phyloP scores from a whole-genome alignment of 2,888 invertebrate species.

The Acrobasis suavella region DNA sequence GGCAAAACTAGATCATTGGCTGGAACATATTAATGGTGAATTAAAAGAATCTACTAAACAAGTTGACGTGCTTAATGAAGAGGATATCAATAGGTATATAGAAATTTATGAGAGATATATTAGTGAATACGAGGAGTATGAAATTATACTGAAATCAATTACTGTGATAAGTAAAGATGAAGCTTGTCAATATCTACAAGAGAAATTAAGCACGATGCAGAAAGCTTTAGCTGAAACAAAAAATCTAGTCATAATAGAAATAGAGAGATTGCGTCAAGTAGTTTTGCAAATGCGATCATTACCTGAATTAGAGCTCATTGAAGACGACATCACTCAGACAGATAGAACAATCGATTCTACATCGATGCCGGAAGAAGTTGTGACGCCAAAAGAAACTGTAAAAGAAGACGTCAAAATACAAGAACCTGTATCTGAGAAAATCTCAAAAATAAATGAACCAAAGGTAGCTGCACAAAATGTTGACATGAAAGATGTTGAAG shows the following conservation, averaged over 20 bases:
- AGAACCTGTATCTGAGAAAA: constrained; percentile 39
- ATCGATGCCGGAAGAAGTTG: constrained; percentile 88
- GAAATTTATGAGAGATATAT: constrained; percentile 75
- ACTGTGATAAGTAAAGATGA: constrained; percentile 71
- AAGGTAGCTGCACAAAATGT: constrained; percentile 43
- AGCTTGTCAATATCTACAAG: constrained; percentile 78
- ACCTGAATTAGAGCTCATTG: constrained; percentile 57
- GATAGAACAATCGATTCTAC: constrained; percentile 86
- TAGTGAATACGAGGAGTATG: constrained; percentile 73
- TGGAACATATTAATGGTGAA: constrained; percentile 73
- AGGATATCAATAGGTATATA: constrained; percentile 70
- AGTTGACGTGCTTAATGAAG: constrained; percentile 61
- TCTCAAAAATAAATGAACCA: constrained; percentile 45
- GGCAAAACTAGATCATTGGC: constrained; percentile 74
- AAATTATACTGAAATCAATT: constrained; percentile 68
- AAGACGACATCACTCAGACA: constrained; percentile 79
- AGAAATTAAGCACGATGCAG: constrained; percentile 82
- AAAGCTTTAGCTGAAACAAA: constrained; percentile 84
- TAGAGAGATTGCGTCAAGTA: constrained; percentile 77
- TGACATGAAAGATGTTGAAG: constrained; percentile 34
- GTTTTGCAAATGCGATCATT: constrained; percentile 62
- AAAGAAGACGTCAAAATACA: constrained; percentile 39
- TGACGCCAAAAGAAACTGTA: constrained; percentile 58
- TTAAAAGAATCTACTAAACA: constrained; percentile 71
- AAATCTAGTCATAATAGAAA: constrained; percentile 82